A percentile compares a stretch with the other conserved stretches of the same genome.
Conservation (phyloP, 2,113 vertebrate species). For the Megalops atlanticus region DNA sequence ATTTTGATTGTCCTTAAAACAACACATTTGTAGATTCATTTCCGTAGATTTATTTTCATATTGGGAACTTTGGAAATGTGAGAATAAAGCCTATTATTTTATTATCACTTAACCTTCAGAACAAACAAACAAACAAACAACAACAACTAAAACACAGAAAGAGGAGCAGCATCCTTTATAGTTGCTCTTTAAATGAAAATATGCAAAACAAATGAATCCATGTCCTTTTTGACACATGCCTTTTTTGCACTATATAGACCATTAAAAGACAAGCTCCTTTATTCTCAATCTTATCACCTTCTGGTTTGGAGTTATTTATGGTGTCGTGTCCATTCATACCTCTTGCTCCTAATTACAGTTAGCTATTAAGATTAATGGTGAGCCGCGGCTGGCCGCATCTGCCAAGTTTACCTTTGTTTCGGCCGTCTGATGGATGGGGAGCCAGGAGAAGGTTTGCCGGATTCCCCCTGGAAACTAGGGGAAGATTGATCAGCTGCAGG, state of each 20-base stretch:
- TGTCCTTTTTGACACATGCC: conserved; percentile 28
- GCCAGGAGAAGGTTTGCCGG: conserved; percentile 32
- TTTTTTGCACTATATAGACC: conserved; percentile 25
- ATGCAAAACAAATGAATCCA: conserved; percentile 28
- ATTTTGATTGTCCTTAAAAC: too few relatives aligned
- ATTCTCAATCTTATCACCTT: conserved; percentile 43
- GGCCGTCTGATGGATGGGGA: conserved; percentile 45
- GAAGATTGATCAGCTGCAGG: conserved; percentile 46
- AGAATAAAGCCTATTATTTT: not conserved
- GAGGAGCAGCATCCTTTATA: too few relatives aligned
- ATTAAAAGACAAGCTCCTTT: conserved; percentile 39
- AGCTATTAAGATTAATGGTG: conserved; percentile 63
- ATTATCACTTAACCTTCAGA: too few relatives aligned
- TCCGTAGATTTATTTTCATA: not conserved
- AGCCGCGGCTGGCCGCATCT: conserved; percentile 44
- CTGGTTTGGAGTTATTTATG: conserved; percentile 59
- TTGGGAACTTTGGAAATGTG: not conserved
- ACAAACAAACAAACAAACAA: too few relatives aligned
- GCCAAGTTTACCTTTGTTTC: conserved; percentile 56
- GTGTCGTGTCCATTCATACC: conserved; percentile 44
- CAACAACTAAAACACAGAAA: too few relatives aligned
- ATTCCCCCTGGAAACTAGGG: conserved; percentile 28
- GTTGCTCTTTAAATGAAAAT: not conserved
- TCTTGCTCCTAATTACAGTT: conserved; percentile 59
- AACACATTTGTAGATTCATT: too few relatives aligned